These are phyloP conservation scores for Diuraphis noxia DNA, from an alignment of 1,140 invertebrate species.

Conservation along the genomic window DNA sequence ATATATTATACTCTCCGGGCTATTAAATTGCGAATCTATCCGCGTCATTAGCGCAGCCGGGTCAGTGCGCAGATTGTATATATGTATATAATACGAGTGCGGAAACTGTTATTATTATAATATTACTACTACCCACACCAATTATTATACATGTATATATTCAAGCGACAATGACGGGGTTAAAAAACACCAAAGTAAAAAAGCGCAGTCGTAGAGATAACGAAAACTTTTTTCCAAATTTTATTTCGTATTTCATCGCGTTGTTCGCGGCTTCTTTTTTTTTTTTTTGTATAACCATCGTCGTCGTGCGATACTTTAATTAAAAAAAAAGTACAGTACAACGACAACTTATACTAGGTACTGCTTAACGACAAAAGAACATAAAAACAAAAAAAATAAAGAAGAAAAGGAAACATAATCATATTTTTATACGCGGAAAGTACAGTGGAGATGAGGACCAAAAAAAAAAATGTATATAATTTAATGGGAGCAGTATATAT, in stretches of 20 bases:
- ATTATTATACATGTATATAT: neutral
- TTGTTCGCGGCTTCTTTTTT: neutral
- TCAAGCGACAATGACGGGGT: neutral
- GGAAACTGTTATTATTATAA: no score
- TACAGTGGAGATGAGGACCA: neutral
- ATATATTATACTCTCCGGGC: neutral
- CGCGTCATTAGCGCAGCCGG: conserved; percentile 15
- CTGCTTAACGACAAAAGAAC: neutral
- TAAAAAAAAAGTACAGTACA: neutral
- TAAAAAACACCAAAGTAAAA: neutral
- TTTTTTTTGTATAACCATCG: neutral
- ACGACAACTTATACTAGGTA: no score
- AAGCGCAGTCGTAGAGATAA: neutral
- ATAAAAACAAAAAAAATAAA: neutral
- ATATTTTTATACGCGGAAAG: neutral
- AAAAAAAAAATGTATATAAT: neutral
- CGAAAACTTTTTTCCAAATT: neutral
- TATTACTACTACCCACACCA: neutral
- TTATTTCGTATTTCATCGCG: neutral
- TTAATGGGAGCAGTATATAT: neutral
- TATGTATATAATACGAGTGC: no score
- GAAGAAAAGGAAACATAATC: neutral
- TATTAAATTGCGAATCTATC: conserved; percentile 19
- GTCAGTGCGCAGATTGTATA: neutral
- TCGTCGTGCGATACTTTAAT: conserved; percentile 14